A percentile compares a stretch with the other conserved stretches of the same genome.
Evolutionary conservation across 2,888 invertebrate genomes (phyloP).

Genomic region (Altica lythri): DNA sequence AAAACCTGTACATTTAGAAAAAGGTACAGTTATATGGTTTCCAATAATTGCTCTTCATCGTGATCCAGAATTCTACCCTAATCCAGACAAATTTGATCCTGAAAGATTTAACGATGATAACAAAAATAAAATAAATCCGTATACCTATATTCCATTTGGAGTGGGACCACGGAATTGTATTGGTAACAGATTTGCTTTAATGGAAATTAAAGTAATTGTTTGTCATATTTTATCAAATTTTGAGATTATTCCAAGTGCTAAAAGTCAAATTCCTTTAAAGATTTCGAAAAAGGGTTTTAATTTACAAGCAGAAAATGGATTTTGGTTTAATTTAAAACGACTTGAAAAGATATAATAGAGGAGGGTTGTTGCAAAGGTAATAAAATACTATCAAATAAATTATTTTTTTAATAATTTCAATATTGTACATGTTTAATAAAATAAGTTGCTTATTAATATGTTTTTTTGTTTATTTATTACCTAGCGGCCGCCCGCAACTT

Average conservation of each 20-base stretch:
- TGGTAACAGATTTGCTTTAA: conserved; percentile 54
- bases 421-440: too few relatives aligned
- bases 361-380: too few relatives aligned
- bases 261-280: conserved; percentile 46
- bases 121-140: conserved; percentile 56
- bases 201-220: conserved; percentile 49
- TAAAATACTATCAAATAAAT: too few relatives aligned
- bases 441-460: too few relatives aligned
- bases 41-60: conserved; percentile 55
- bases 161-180: conserved; percentile 62
- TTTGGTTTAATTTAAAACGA: too few relatives aligned
- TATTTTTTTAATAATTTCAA: too few relatives aligned
- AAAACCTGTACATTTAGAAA: conserved; percentile 39
- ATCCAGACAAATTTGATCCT: conserved; percentile 60
- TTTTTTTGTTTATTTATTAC: too few relatives aligned
- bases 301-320: conserved; percentile 40
- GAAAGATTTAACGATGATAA: conserved; percentile 50
- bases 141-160: conserved; percentile 62
- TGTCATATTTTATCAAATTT: conserved; percentile 47
- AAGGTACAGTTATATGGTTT: conserved; percentile 50
- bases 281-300: conserved; percentile 36
- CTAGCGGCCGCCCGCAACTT: too few relatives aligned
- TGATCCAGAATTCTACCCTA: conserved; percentile 55
- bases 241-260: conserved; percentile 45
- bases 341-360: too few relatives aligned